phyloP scores from a whole-genome alignment of 2,888 invertebrate species.

The Trissoscelio sp. region DNA sequence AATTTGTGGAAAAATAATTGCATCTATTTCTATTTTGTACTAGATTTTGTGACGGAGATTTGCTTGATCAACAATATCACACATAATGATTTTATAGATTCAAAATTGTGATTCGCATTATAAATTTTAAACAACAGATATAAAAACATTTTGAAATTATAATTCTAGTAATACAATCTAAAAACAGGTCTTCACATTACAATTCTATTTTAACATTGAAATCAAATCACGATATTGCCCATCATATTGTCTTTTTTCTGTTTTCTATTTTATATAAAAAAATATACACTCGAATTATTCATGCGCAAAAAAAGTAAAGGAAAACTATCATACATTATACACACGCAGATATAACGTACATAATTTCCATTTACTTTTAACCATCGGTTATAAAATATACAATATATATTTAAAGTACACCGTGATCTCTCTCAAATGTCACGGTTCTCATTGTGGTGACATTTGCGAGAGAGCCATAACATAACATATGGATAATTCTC shows the following conservation, averaged over 20 bases:
- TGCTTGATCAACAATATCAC: background rate
- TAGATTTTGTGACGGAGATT: background rate
- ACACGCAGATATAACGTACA: constrained; percentile 13
- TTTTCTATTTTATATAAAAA: constrained; percentile 11
- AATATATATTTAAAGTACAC: constrained; percentile 35
- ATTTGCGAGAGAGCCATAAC: constrained; percentile 15
- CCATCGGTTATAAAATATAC: constrained; percentile 30
- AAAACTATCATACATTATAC: constrained; percentile 23
- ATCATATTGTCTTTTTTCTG: background rate
- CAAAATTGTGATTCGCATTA: too few relatives aligned
- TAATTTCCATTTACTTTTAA: constrained; percentile 21
- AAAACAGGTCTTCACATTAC: too few relatives aligned
- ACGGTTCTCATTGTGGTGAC: background rate
- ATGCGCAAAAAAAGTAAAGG: background rate
- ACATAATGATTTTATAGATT: too few relatives aligned
- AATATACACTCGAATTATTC: constrained; percentile 32
- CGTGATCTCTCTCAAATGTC: constrained; percentile 12
- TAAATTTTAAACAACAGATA: too few relatives aligned
- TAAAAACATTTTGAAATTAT: too few relatives aligned
- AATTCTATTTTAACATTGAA: too few relatives aligned
- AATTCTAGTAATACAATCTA: too few relatives aligned
- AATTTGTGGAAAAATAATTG: constrained; percentile 18
- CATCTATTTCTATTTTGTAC: constrained; percentile 36
- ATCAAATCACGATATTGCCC: background rate
- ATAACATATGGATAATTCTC: constrained; percentile 25